Conservation (phyloP, 2,113 vertebrate species). For the Larimichthys crocea region DNA sequence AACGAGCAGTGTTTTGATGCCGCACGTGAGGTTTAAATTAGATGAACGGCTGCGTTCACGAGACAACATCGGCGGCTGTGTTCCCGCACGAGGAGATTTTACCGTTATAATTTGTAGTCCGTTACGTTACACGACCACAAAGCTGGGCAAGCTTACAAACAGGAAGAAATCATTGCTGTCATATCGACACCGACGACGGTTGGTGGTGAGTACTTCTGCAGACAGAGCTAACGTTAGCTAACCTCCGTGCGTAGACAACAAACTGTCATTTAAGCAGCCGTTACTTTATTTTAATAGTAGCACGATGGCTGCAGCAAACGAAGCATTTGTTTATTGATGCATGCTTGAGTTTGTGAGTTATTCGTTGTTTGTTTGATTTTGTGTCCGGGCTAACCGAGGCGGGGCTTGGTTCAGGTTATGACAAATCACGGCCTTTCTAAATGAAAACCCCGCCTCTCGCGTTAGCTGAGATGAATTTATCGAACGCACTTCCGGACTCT, state of each 20-base stretch:
- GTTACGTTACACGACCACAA: conserved; percentile 21
- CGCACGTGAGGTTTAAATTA: conserved; percentile 70
- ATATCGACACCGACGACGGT: conserved; percentile 68
- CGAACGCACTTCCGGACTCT: conserved; percentile 65
- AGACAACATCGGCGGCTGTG: neutral
- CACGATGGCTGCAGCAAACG: no score
- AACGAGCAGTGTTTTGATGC: conserved; percentile 70
- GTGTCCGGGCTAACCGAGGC: neutral
- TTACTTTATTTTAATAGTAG: neutral
- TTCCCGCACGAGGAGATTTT: neutral
- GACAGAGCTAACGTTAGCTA: conserved; percentile 2
- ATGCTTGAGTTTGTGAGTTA: neutral
- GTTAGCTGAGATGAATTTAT: neutral
- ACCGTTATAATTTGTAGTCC: neutral
- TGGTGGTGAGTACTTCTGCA: conserved; percentile 68
- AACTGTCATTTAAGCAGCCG: neutral
- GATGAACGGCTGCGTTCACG: conserved; percentile 34
- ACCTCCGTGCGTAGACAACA: neutral
- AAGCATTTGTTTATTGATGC: no score
- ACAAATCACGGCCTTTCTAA: conserved; percentile 18
- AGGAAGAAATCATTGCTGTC: conserved; percentile 71
- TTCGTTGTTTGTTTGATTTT: conserved; percentile 30
- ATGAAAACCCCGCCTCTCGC: conserved; percentile 26
- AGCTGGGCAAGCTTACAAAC: conserved; percentile 72
- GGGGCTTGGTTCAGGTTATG: neutral